Conservation (phyloP, 2,113 vertebrate species). For the Crotalus helleri region DNA sequence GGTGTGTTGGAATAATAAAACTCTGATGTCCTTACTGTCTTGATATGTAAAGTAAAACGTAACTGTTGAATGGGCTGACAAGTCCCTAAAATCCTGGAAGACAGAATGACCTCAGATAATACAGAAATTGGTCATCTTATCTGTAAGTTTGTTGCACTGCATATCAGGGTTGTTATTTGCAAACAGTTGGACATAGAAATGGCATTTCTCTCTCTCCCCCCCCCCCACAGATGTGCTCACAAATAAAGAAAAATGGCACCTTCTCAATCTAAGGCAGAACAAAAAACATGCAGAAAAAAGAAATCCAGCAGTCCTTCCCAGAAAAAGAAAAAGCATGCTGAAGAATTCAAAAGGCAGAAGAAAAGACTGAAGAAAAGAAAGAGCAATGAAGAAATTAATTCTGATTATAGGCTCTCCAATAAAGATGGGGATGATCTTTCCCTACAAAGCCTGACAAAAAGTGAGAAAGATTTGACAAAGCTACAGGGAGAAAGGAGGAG, state of each 20-base stretch:
- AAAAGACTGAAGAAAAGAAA: not conserved
- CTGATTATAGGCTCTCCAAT: conserved; percentile 19
- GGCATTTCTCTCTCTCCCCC: not conserved
- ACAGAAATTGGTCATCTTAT: not conserved
- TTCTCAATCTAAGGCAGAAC: not conserved
- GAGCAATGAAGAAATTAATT: conserved; percentile 6
- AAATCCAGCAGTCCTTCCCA: conserved; percentile 34
- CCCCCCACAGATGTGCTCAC: not conserved
- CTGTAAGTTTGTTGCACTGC: not conserved
- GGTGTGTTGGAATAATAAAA: not conserved
- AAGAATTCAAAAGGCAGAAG: not conserved
- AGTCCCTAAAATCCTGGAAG: not conserved
- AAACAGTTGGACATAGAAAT: not conserved
- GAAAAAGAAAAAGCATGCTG: not conserved
- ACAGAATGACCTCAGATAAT: not conserved
- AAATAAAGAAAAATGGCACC: conserved; percentile 40
- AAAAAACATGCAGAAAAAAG: not conserved
- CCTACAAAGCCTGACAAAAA: conserved; percentile 21
- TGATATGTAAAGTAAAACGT: not conserved
- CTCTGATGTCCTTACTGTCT: not conserved
- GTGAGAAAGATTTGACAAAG: not conserved
- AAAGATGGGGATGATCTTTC: not conserved
- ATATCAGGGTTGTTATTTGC: not conserved
- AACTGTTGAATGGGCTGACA: not conserved
- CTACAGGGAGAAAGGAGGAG: conserved; percentile 25